Conservation (phyloP, 2,797 vertebrate species). For the Artibeus jamaicensis region DNA sequence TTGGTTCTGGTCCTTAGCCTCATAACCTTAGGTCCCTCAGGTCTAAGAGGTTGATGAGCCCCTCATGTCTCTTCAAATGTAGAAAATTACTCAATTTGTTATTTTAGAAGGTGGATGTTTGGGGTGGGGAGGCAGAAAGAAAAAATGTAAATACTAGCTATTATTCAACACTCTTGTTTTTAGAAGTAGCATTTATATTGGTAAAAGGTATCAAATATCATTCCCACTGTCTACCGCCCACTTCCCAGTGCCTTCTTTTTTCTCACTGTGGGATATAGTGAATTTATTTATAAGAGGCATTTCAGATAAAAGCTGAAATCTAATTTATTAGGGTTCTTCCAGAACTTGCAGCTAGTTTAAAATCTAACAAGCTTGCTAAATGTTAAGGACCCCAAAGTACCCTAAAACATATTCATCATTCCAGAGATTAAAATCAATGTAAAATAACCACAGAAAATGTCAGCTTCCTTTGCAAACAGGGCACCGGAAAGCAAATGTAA, state of each 20-base stretch:
- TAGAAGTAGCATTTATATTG: neutral
- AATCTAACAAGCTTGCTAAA: conserved; percentile 47
- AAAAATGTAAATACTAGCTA: neutral
- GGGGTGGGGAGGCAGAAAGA: neutral
- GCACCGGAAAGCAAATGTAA: conserved; percentile 68
- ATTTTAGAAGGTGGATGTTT: neutral
- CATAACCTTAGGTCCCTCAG: neutral
- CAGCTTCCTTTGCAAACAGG: conserved; percentile 53
- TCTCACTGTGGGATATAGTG: conserved; percentile 14
- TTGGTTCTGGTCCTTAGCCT: neutral
- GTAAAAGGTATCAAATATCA: neutral
- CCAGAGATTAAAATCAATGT: conserved; percentile 50
- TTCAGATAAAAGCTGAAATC: conserved; percentile 38
- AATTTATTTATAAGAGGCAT: conserved; percentile 42
- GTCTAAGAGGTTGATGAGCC: neutral
- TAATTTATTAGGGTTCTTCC: neutral
- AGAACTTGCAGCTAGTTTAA: conserved; percentile 2
- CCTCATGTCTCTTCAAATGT: neutral
- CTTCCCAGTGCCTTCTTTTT: neutral
- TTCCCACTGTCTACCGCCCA: neutral
- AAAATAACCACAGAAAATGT: neutral
- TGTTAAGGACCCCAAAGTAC: neutral
- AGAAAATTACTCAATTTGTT: neutral
- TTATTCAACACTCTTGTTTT: neutral
- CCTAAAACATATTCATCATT: conserved; percentile 27